Evolutionary conservation across 2,113 vertebrate genomes (phyloP).

Genomic region (Oophaga pumilio): DNA sequence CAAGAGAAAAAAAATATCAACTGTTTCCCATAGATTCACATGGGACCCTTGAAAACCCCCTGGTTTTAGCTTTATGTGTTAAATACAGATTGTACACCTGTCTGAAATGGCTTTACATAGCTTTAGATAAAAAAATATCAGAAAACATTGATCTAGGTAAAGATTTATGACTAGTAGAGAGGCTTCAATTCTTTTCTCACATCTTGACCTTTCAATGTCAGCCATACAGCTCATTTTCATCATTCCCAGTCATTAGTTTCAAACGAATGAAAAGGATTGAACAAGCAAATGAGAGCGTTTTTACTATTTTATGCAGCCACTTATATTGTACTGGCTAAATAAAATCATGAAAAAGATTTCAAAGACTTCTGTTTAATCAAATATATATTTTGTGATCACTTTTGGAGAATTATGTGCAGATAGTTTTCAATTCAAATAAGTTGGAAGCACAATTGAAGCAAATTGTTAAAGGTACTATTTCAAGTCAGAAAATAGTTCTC

Average conservation of each 20-base stretch:
- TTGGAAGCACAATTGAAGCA: constrained; percentile 19
- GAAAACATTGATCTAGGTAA: background rate
- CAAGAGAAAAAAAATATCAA: too few relatives aligned
- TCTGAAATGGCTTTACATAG: background rate
- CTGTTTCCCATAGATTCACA: too few relatives aligned
- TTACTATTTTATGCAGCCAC: constrained; percentile 13
- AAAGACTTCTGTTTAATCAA: constrained; percentile 27
- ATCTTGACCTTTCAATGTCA: constrained; percentile 12
- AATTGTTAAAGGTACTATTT: constrained; percentile 23
- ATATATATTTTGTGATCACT: constrained; percentile 39
- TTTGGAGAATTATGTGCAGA: constrained; percentile 13
- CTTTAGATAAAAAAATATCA: background rate
- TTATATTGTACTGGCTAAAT: constrained; percentile 27
- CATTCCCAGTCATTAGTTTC: constrained; percentile 1
- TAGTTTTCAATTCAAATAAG: constrained; percentile 22
- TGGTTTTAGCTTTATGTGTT: too few relatives aligned
- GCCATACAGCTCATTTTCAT: background rate
- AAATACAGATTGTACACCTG: too few relatives aligned
- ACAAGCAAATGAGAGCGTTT: constrained; percentile 12
- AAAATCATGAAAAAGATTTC: constrained; percentile 34
- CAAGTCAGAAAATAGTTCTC: constrained; percentile 23
- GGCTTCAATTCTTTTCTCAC: background rate
- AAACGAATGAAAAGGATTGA: background rate
- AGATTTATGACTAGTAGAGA: background rate
- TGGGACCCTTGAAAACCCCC: too few relatives aligned